Conservation (phyloP, 2,888 invertebrate genomes). For the Lapara coniferarum region DNA sequence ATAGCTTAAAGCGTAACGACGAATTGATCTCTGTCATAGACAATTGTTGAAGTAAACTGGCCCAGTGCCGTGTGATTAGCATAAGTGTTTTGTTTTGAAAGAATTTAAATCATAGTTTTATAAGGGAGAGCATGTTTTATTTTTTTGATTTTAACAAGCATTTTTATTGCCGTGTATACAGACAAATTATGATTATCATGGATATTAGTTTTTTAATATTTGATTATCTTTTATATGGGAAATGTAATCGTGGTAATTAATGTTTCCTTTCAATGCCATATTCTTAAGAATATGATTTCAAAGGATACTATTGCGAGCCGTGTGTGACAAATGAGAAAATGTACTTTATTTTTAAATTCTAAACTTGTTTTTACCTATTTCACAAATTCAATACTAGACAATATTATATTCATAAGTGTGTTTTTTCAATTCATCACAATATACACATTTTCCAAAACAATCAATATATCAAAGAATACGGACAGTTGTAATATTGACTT, state of each 20-base stretch:
- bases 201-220: slow-evolving; percentile 67
- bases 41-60: slow-evolving; percentile 80
- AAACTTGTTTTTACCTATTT: neutral
- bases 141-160: slow-evolving; percentile 68
- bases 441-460: slow-evolving; percentile 24
- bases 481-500: slow-evolving; percentile 56
- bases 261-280: slow-evolving; percentile 66
- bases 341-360: slow-evolving; percentile 6
- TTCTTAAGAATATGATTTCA: slow-evolving; percentile 73
- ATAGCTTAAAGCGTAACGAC: slow-evolving; percentile 77
- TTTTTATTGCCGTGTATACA: slow-evolving; percentile 56
- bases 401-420: slow-evolving; percentile 29
- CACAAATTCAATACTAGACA: slow-evolving; percentile 26
- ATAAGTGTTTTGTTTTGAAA: slow-evolving; percentile 50
- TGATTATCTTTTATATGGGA: slow-evolving; percentile 59
- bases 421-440: slow-evolving; percentile 31
- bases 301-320: slow-evolving; percentile 46
- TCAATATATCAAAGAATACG: slow-evolving; percentile 29
- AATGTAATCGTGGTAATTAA: slow-evolving; percentile 47
- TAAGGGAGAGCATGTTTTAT: slow-evolving; percentile 75
- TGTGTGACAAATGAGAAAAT: slow-evolving; percentile 41
- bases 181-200: slow-evolving; percentile 53
- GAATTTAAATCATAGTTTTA: slow-evolving; percentile 55
- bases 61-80: slow-evolving; percentile 52
- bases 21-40: slow-evolving; percentile 68